Evolutionary conservation across 2,888 invertebrate genomes (phyloP).

Genomic region (Chrysolina haemoptera): DNA sequence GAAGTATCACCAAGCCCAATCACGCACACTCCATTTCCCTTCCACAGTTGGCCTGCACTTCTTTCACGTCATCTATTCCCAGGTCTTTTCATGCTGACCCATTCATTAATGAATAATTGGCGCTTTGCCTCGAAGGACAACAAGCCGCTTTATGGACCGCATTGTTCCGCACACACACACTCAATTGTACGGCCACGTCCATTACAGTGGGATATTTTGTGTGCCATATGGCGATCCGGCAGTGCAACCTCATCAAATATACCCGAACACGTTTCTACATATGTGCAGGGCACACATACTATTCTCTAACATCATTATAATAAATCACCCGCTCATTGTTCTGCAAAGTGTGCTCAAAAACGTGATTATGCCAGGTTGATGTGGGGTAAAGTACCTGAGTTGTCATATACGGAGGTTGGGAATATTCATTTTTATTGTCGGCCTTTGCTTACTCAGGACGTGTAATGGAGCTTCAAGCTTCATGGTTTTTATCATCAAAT

Average conservation of each 20-base stretch:
- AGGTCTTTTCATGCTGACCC: constrained; percentile 24
- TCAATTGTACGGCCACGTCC: constrained; percentile 56
- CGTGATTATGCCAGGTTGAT: constrained; percentile 11
- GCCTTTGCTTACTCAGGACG: not conserved
- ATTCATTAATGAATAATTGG: constrained; percentile 44
- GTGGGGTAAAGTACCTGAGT: not conserved
- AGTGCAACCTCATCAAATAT: constrained; percentile 48
- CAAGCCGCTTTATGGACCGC: constrained; percentile 48
- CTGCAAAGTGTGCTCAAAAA: constrained; percentile 20
- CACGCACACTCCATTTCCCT: not conserved
- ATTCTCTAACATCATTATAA: constrained; percentile 38
- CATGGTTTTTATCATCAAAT: too few species aligned
- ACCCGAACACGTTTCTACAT: constrained; percentile 45
- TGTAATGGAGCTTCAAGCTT: too few species aligned
- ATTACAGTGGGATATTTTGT: constrained; percentile 56
- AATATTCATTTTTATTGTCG: not conserved
- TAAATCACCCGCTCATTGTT: constrained; percentile 34
- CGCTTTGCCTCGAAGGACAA: constrained; percentile 40
- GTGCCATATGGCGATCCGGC: constrained; percentile 52
- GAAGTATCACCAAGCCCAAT: not conserved
- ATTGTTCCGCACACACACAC: constrained; percentile 49
- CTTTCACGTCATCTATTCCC: constrained; percentile 14
- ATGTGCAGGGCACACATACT: constrained; percentile 36
- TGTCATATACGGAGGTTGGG: not conserved
- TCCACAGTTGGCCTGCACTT: not conserved